Base-by-base conservation (phyloP, 1,140 invertebrate genomes). In the Harlomillsia oculata region DNA sequence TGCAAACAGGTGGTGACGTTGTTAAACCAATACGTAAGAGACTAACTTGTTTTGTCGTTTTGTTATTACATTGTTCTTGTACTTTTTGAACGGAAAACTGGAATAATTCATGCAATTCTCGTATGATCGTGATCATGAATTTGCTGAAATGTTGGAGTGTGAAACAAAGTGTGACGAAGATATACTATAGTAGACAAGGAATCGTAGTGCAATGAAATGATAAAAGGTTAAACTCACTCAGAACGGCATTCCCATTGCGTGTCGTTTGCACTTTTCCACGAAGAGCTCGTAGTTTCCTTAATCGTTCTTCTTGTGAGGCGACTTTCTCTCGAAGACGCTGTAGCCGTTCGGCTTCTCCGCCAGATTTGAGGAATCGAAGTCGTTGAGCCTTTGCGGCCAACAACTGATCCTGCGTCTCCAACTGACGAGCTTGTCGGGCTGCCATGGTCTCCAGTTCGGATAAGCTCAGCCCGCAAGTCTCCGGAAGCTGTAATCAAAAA, bases 181-280 rank as follows among this genome's bases (percentile, higher is more conserved):
- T n/a, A n/a, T n/a, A n/a, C n/a, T n/a, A n/a, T n/a, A n/a, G n/a
- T n/a, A n/a, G n/a, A n/a, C n/a, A n/a, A n/a, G n/a, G n/a, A n/a
- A n/a, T n/a, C n/a, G n/a, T n/a, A n/a, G n/a, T n/a, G n/a, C n/a
- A 48, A 20, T 16, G 20, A n/a, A 21, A 45, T 13, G 26, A 21
- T 14, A 45, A 28, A 45, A 29, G 25, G 20, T 25, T 25, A 25
- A 51, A 87, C 89, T 90, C 76, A 94, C 91, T 92, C 66, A 94
- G 80, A 64, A 85, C 87, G 59, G 86, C 83, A 78, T 94, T 94
- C 72, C 82, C 88, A 70, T 83, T 82, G 71, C 89, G 87, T 69
- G 88, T 88, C 67, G 90, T 82, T 70, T 93, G 88, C 56, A 92
- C 87, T 77, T 96, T 90, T 50, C 90, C 91, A 56, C 89, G 77